Evolutionary conservation across 1,140 invertebrate genomes (phyloP), one percentile per base, ranked within the genome.

Genomic region (Pseudomyrmex sp.): DNA sequence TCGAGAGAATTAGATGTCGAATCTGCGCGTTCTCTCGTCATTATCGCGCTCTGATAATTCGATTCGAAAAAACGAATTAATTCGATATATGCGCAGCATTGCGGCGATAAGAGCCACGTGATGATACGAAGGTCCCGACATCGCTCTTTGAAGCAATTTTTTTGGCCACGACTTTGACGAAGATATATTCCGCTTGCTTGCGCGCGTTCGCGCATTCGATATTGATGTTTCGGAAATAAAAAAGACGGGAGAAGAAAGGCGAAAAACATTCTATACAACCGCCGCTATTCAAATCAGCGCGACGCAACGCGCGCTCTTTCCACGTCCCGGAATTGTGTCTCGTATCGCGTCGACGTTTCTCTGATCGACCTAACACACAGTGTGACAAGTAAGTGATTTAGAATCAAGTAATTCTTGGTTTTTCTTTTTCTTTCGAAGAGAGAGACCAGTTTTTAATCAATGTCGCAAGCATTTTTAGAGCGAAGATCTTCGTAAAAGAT

Each of bases 181-280:
- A 80, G 76, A 80, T 80, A 80, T 80, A 80, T 80, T 80, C 66
- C 54, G 76, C 66, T 80, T 80, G 48, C 76, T 66, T 70, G 72
- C 54, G 54, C 63, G 65, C 76, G 76, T 54, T 46, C 18, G 52
- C 69, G 65, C 65, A 54, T 70, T 70, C 76, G 76, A 80, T 80
- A 80, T 80, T 80, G 76, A 80, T 80, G 76, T 80, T 80, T 80
- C 48, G 54, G 59, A 72, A 61, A 68, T 58, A 59, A 72, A 80
- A 70, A 80, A 80, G 23, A 80, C 46, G 13, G 20, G 52, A 48
- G 44, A 35, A 46, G 35, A 59, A 70, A 80, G 54, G 23, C 61
- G 66, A 80, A 70, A 80, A 80, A 80, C 72, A 77, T 77, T 50
- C 75, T 56, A 77, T 69, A 77, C 76, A 80, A 61, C 20, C 66